Conservation (phyloP, 2,797 vertebrate species). For the Neopelma chrysocephalum region DNA sequence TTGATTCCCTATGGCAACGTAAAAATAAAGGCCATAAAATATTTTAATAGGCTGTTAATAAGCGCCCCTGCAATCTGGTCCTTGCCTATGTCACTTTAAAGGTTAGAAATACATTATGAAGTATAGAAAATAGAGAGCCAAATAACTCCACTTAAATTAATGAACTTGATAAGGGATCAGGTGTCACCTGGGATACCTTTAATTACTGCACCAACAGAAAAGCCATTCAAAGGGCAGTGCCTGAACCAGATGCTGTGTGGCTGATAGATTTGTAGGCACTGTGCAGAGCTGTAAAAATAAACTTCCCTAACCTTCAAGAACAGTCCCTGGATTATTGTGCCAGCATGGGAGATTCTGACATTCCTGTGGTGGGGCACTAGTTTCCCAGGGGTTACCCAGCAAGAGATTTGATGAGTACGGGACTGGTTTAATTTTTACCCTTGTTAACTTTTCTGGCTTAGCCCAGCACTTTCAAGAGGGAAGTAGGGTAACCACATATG, state of each 20-base stretch:
- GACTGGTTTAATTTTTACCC: not conserved
- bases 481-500: not conserved
- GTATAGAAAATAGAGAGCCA: constrained; percentile 50
- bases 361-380: not conserved
- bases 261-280: constrained; percentile 53
- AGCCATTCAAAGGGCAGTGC: constrained; percentile 54
- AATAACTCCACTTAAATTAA: constrained; percentile 67
- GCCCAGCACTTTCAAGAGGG: not conserved
- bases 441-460: not conserved
- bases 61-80: constrained; percentile 36
- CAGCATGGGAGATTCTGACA: not conserved
- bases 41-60: constrained; percentile 70
- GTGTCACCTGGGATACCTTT: constrained; percentile 66
- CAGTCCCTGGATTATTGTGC: constrained; percentile 37
- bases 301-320: constrained; percentile 43
- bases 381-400: not conserved
- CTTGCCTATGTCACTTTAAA: constrained; percentile 69
- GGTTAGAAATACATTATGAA: constrained; percentile 67
- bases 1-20: constrained; percentile 37
- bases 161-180: constrained; percentile 67
- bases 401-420: not conserved
- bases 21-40: constrained; percentile 67
- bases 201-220: constrained; percentile 69
- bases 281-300: constrained; percentile 57
- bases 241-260: constrained; percentile 42